Conservation (phyloP, 2,797 vertebrate genomes). For the Silurus lanzhouensis region DNA sequence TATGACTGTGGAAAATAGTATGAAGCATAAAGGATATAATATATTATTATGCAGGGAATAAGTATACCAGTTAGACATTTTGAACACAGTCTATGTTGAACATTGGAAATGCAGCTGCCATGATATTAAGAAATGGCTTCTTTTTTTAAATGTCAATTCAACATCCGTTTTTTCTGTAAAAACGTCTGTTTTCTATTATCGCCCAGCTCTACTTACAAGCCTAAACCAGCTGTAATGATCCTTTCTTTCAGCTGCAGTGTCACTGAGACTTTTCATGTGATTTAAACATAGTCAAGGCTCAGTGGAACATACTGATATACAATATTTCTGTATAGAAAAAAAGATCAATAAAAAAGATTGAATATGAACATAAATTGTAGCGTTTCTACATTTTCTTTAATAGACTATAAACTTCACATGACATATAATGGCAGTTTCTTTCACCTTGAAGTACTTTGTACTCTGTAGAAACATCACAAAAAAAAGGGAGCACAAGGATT, state of each 20-base stretch:
- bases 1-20: background rate
- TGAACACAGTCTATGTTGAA: background rate
- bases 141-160: background rate
- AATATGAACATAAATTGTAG: constrained; percentile 58
- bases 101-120: background rate
- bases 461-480: constrained; percentile 55
- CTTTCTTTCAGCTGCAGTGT: background rate
- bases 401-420: constrained; percentile 66
- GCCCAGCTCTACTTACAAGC: constrained; percentile 13
- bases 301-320: constrained; percentile 42
- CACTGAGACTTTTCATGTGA: background rate
- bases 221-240: background rate
- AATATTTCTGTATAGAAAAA: constrained; percentile 55
- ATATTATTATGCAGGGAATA: too few relatives aligned
- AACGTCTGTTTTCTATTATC: background rate
- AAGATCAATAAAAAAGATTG: constrained; percentile 41
- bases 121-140: background rate
- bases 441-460: constrained; percentile 56
- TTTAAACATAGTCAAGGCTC: background rate
- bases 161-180: background rate
- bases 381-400: constrained; percentile 60
- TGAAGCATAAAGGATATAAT: background rate
- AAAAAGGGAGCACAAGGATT: constrained; percentile 56
- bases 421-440: constrained; percentile 67
- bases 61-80: background rate